Base-by-base conservation (phyloP, 2,113 vertebrate genomes). In the Protobothrops mucrosquamatus region DNA sequence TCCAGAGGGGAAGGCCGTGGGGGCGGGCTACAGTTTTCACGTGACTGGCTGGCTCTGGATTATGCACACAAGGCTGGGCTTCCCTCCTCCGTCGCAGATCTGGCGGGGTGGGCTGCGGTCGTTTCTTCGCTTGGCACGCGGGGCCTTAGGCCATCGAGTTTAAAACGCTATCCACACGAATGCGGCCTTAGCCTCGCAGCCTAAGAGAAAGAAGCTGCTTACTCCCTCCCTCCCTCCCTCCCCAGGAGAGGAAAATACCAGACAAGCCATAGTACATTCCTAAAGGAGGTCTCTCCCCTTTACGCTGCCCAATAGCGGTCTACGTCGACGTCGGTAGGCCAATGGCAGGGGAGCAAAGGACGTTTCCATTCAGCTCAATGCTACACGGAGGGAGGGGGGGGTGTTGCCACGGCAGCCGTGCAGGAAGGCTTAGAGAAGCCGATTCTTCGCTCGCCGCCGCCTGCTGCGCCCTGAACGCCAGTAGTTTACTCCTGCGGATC, bases 261-360 rank as follows among this genome's bases (percentile, higher is more conserved):
- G 92, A 90, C 96, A 94, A 97, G 95, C 95, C 95, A 93, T 96
- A 97, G 95, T 97, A 96, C 97, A 97, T 96, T 95, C 59, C 23
- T 94, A 52, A 91, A 91, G 94, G 94, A 86, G 94, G 93, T 88
- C 93, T 95, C 64, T 89, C 93, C 92, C 48, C 81, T 93, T 89
- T 1, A 0, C 94, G 88, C 8, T 26, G 93, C 24, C 96, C 97
- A 97, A 97, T 96, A 94, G 91, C 54, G 54, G 91, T 51, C 74
- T 74, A 90, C 89, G 92, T 92, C 94, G 93, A 54, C 61, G 48
- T 55, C 91, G 9, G 54, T 92, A 3, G 87, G 91, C 97, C 92
- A 92, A 94, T 94, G 9, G 52, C 92, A 55, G 34, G 18, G 18
- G 48, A 88, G 93, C 86, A 92, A 29, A 55, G 93, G 94, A 69